Percentiles rank a stretch among this genome's conserved stretches.
Conservation (phyloP, 2,888 invertebrate genomes). For the Ophonus ardosiacus region DNA sequence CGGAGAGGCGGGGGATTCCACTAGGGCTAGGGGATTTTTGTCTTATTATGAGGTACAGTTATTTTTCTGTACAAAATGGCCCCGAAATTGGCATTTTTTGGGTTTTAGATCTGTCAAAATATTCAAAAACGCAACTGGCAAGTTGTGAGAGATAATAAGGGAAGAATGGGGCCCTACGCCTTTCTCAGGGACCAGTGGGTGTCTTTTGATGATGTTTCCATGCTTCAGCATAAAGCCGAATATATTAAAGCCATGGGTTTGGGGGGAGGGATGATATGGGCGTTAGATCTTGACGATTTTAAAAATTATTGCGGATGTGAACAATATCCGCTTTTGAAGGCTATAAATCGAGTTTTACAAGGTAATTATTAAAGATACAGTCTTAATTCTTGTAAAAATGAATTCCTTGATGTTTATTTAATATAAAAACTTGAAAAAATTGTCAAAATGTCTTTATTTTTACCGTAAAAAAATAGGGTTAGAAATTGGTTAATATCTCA, state of each 20-base stretch:
- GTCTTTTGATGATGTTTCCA: conserved; percentile 92
- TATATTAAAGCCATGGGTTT: conserved; percentile 88
- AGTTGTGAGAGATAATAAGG: conserved; percentile 86
- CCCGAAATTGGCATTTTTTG: too few relatives aligned
- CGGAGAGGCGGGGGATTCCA: conserved; percentile 92
- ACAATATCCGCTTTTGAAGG: conserved; percentile 86
- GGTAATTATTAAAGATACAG: conserved; percentile 69
- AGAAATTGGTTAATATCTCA: too few relatives aligned
- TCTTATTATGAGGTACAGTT: conserved; percentile 88
- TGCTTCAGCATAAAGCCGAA: conserved; percentile 90
- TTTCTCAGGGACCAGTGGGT: conserved; percentile 93
- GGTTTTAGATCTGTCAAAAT: conserved; percentile 88
- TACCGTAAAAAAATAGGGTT: too few relatives aligned
- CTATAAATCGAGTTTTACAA: conserved; percentile 88
- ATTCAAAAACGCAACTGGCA: conserved; percentile 87
- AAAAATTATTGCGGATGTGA: conserved; percentile 89
- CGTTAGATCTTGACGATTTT: conserved; percentile 92
- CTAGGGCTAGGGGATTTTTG: conserved; percentile 91
- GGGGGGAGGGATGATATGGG: conserved; percentile 94
- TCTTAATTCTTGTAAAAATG: not conserved
- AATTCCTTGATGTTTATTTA: not conserved
- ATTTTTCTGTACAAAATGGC: too few relatives aligned
- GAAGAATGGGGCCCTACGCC: conserved; percentile 93
- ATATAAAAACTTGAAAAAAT: not conserved
- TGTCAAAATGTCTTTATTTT: too few relatives aligned